Evolutionary conservation across 2,113 vertebrate species (phyloP), one percentile per base, ranked within the genome.

Genomic region (Setophaga coronata): DNA sequence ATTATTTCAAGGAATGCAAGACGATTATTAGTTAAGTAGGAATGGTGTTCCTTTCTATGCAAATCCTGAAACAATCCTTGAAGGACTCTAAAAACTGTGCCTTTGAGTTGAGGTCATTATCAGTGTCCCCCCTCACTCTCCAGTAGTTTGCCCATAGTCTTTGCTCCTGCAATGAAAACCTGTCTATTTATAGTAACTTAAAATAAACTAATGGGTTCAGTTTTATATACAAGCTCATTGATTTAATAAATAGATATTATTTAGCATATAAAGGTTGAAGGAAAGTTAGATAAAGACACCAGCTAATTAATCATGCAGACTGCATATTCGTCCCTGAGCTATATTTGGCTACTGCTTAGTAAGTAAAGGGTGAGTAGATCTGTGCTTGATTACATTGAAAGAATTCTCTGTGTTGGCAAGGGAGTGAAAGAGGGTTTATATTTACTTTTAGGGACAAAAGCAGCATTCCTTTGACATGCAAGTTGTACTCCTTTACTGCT

Each of bases 261-360:
- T 91, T 77, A 94, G 50, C 7, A 0, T 81, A 36, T 78, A 85
- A 51, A 67, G 42, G 56, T 45, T 77, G 93, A 67, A 45, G 54
- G 50, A 81, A 93, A 91, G 29, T 76, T 61, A 89, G 79, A 65
- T 92, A 84, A 95, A 96, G 71, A 74, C 76, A 72, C 47, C 74
- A 89, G 26, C 82, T 95, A 81, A 94, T 96, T 96, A 93, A 84
- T 90, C 88, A 94, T 93, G 88, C 92, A 95, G 88, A 82, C 64
- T 89, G 86, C 40, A 2, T 78, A n/a, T 89, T 84, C 0, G 0
- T 89, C 76, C 61, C 76, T 53, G 88, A 87, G 86, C 82, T 97
- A 83, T 96, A 89, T 96, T 94, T 92, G 69, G 86, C 69, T 88
- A 25, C 77, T 86, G 70, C 71, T 95, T 91, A 89, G 64, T 53